Evolutionary conservation across 2,113 vertebrate genomes (phyloP), one percentile per base, ranked within the genome.

Genomic region (Caranx ignobilis): DNA sequence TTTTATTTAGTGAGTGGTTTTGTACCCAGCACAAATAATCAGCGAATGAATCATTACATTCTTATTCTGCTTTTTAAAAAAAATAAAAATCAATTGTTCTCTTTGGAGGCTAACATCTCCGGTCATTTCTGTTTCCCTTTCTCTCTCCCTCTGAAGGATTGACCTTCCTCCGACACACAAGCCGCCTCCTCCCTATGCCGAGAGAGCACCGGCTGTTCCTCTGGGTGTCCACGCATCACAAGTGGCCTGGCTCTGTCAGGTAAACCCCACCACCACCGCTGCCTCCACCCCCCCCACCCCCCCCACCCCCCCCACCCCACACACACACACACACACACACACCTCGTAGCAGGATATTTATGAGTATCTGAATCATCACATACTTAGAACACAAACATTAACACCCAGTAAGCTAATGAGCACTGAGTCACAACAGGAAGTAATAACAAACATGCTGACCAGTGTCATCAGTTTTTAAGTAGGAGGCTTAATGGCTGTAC

Each of bases 111-210:
- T 26, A 34, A 64, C 66, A 31, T 59, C 32, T 77, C 11, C 73
- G n/a, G 19, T 77, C 35, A 37, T 77, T 68, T 65, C 11, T 79
- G 48, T 43, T 41, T 57, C 6, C 81, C 43, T 26, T 26, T 47
- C 32, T 77, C 54, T 82, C 32, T 69, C 3, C 47, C 59, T 84
- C 61, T 71, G 45, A 89, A 95, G 95, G 71, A 95, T 95, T 89
- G 95, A 95, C 86, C 94, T 95, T 86, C 95, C 95, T 71, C 95
- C 94, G 35, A 95, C 94, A 66, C 94, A 95, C 91, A 95, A 95
- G 75, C 94, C 94, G 0, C 94, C 94, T n/a, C 94, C 94, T 76
- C 92, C 94, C 50, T 94, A 95, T 85, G 83, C 90, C 0, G 92
- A 92, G 91, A 90, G 92, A 87, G 81, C 89, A 18, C 88, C 92